phyloP scores from a whole-genome alignment of 2,797 vertebrate genomes.

The Carduelis carduelis region DNA sequence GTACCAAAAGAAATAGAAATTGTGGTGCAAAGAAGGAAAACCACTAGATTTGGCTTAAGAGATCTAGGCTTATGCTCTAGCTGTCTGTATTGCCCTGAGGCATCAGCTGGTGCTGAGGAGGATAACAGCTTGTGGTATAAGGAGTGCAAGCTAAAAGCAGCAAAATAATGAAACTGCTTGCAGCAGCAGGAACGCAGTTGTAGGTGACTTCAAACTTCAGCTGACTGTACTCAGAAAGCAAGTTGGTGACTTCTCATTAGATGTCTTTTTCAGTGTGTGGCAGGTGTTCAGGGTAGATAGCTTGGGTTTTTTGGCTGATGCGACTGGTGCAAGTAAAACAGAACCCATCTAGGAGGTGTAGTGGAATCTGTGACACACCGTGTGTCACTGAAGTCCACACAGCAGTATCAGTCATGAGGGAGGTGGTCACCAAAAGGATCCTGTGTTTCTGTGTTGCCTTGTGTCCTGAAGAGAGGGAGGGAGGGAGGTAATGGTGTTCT shows the following conservation, averaged over 20 bases:
- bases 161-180: background rate
- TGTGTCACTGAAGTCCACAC: background rate
- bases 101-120: background rate
- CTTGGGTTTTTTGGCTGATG: background rate
- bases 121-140: background rate
- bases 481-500: background rate
- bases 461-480: background rate
- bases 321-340: background rate
- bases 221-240: background rate
- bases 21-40: background rate
- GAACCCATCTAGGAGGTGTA: background rate
- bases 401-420: background rate
- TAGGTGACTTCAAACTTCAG: background rate
- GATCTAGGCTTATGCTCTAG: background rate
- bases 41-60: background rate
- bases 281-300: background rate
- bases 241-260: background rate
- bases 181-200: background rate
- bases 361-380: background rate
- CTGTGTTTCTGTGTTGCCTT: background rate
- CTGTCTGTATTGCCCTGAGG: background rate
- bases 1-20: background rate
- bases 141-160: background rate
- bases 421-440: background rate
- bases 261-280: background rate